A percentile compares a stretch with the other conserved stretches of the same genome.
Evolutionary conservation across 2,888 invertebrate genomes (phyloP).

Genomic region (Mesoligia furuncula): DNA sequence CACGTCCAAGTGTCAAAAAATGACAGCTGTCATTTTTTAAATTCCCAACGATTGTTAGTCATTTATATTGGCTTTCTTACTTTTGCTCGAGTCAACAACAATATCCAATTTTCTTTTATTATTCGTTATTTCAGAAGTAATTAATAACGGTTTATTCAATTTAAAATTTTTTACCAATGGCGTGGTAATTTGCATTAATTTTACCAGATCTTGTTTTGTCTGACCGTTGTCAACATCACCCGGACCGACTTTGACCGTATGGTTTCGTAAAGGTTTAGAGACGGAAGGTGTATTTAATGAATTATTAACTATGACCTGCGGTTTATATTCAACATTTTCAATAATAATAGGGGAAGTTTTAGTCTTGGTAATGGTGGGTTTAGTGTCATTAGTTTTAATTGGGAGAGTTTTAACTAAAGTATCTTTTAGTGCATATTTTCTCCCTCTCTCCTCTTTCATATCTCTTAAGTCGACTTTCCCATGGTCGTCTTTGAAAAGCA

Average conservation of each 20-base stretch:
- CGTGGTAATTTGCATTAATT: not conserved
- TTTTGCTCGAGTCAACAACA: slow-evolving; percentile 1
- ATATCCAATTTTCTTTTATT: slow-evolving; percentile 56
- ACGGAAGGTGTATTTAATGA: not conserved
- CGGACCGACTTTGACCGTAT: not conserved
- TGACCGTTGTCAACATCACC: not conserved
- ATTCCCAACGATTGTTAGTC: slow-evolving; percentile 15
- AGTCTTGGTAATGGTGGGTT: not conserved
- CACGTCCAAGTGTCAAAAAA: slow-evolving; percentile 27
- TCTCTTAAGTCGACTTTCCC: slow-evolving; percentile 67
- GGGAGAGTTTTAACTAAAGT: not conserved
- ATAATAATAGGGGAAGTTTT: slow-evolving; percentile 27
- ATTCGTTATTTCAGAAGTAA: slow-evolving; percentile 35
- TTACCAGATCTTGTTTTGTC: not conserved
- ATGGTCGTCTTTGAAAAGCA: slow-evolving; percentile 72
- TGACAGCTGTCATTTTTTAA: slow-evolving; percentile 16
- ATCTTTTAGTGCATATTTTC: rapidly evolving
- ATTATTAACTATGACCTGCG: not conserved
- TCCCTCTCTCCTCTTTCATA: not conserved
- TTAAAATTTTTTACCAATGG: slow-evolving; percentile 45
- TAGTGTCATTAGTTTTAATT: not conserved
- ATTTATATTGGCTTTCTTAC: slow-evolving; percentile 22
- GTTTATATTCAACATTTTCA: slow-evolving; percentile 37
- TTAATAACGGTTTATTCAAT: slow-evolving; percentile 50
- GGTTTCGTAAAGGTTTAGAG: not conserved